phyloP scores from a whole-genome alignment of 1,140 invertebrate genomes.

The Drosophila teissieri region DNA sequence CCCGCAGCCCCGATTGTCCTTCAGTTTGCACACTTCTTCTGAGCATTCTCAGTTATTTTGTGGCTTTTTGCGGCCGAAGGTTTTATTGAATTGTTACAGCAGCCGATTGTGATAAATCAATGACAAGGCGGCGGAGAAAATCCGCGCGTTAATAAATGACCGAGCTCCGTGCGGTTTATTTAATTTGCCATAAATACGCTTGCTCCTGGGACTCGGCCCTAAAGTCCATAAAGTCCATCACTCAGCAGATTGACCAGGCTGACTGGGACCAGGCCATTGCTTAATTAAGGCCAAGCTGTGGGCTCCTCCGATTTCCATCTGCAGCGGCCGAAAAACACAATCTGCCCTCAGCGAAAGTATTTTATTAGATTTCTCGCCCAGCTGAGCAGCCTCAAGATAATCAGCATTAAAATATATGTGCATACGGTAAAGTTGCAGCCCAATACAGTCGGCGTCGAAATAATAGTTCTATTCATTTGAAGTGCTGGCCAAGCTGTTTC shows the following conservation, averaged over 20 bases:
- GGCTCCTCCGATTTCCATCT: constrained; percentile 50
- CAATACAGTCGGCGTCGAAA: background rate
- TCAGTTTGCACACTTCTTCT: constrained; percentile 24
- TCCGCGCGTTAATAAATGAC: constrained; percentile 57
- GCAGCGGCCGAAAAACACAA: constrained; percentile 52
- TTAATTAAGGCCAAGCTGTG: constrained; percentile 68
- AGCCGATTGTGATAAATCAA: constrained; percentile 77
- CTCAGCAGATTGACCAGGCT: constrained; percentile 66
- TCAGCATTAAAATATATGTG: constrained; percentile 63
- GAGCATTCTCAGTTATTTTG: constrained; percentile 39
- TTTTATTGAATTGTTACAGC: constrained; percentile 77
- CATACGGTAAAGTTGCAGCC: constrained; percentile 18
- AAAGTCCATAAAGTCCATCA: constrained; percentile 32
- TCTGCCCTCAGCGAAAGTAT: constrained; percentile 64
- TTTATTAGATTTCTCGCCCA: constrained; percentile 69
- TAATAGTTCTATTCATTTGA: background rate
- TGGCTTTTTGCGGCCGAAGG: constrained; percentile 54
- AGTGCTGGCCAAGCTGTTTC: background rate
- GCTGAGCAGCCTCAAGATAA: constrained; percentile 60
- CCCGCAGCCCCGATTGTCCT: background rate
- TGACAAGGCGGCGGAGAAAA: constrained; percentile 47
- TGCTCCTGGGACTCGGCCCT: constrained; percentile 38
- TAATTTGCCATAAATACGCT: constrained; percentile 68
- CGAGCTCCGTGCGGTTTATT: constrained; percentile 53
- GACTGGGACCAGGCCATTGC: constrained; percentile 47